Conservation (phyloP, 2,888 invertebrate species). For the Platycnemis pennipes region DNA sequence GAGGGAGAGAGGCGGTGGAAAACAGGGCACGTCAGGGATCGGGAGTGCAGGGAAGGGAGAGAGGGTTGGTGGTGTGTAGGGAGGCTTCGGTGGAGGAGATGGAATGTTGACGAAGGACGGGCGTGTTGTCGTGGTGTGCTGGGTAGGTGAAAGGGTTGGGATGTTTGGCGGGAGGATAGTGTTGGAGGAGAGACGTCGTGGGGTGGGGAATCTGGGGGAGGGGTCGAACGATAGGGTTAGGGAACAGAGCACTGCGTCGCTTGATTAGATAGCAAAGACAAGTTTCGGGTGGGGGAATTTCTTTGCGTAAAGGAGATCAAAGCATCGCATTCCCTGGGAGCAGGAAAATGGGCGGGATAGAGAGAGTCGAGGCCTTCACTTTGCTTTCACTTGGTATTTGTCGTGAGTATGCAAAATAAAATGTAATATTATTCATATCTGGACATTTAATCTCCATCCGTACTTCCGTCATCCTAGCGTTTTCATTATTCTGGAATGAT, state of each 20-base stretch:
- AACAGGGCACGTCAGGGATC: no score
- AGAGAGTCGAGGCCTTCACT: not conserved
- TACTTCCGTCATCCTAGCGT: not conserved
- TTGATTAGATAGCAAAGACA: conserved; percentile 36
- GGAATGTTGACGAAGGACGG: not conserved
- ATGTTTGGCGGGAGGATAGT: not conserved
- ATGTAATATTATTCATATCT: not conserved
- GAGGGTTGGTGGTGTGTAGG: not conserved
- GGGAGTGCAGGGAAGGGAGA: no score
- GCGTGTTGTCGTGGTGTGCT: not conserved
- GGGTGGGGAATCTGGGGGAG: not conserved
- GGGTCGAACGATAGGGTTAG: not conserved
- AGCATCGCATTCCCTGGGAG: not conserved
- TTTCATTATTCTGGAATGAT: not conserved
- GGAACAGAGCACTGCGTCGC: not conserved
- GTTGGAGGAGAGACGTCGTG: not conserved
- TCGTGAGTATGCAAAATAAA: not conserved
- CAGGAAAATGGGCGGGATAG: not conserved
- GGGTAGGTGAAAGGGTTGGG: not conserved
- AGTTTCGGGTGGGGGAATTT: not conserved
- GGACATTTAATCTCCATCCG: not conserved
- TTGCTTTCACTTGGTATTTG: not conserved
- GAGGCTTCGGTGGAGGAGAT: not conserved
- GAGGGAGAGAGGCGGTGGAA: no score
- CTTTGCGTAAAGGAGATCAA: not conserved